Conservation (phyloP, 2,888 invertebrate species). For the Caenorhabditis zanzibari region DNA sequence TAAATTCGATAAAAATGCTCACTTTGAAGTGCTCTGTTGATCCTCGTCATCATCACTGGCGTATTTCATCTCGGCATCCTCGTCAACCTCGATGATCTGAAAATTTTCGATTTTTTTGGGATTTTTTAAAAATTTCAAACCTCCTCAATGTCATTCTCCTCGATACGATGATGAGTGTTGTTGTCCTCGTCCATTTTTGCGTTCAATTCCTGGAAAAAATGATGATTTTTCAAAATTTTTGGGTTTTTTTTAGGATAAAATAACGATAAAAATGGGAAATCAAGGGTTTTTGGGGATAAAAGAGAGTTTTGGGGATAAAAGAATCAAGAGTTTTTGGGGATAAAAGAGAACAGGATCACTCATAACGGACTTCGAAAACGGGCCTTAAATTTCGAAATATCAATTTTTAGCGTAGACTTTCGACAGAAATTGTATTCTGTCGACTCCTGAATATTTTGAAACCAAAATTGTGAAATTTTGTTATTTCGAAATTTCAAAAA, state of each 20-base stretch:
- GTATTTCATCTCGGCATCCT: slow-evolving; percentile 61
- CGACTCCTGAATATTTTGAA: too few relatives aligned
- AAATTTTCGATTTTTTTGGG: slow-evolving; percentile 1
- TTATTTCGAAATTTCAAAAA: too few relatives aligned
- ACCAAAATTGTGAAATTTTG: too few relatives aligned
- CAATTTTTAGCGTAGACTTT: too few relatives aligned
- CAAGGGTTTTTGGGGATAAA: too few relatives aligned
- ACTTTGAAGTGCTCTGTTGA: slow-evolving; percentile 74
- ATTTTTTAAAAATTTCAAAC: slow-evolving; percentile 13
- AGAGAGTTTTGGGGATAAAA: not conserved
- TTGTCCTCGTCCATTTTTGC: slow-evolving; percentile 64
- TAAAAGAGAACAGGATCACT: too few relatives aligned
- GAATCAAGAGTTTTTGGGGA: too few relatives aligned
- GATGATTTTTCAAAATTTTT: not conserved
- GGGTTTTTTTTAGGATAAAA: slow-evolving; percentile 1
- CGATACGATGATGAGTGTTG: slow-evolving; percentile 48
- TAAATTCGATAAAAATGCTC: slow-evolving; percentile 15
- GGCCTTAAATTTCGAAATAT: too few relatives aligned
- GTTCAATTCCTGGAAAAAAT: slow-evolving; percentile 24
- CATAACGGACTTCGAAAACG: too few relatives aligned
- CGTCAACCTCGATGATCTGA: slow-evolving; percentile 68
- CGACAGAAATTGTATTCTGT: too few relatives aligned
- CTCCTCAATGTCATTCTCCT: slow-evolving; percentile 64
- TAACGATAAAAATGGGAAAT: too few relatives aligned
- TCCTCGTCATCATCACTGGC: slow-evolving; percentile 73